Conservation (phyloP, 2,888 invertebrate species). For the Suillia variegata region DNA sequence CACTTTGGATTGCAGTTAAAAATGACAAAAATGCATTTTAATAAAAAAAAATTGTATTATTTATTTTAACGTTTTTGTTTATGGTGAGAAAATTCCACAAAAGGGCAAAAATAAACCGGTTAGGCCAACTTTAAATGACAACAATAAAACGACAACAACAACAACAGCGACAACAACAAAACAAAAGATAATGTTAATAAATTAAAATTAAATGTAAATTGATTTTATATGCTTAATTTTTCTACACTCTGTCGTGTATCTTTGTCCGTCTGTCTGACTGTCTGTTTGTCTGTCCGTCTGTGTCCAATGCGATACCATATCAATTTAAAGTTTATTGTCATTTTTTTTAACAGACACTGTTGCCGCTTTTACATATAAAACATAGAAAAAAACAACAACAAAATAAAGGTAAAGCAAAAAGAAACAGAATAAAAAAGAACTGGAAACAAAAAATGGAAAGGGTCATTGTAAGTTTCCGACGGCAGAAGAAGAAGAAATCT, state of each 20-base stretch:
- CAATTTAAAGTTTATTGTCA: slow-evolving; percentile 3
- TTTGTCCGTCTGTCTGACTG: too few relatives aligned
- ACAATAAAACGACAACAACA: background rate
- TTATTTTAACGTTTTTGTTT: background rate
- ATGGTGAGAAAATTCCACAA: background rate
- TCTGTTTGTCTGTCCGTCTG: background rate
- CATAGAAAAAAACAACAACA: background rate
- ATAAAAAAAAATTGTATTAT: background rate
- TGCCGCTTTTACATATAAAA: background rate
- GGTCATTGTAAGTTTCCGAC: too few relatives aligned
- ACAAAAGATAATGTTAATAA: background rate
- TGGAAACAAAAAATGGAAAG: background rate
- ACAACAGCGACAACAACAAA: background rate
- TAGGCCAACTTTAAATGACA: too few relatives aligned
- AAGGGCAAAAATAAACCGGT: background rate
- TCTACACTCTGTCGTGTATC: background rate
- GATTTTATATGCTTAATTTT: background rate
- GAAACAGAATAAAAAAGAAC: background rate
- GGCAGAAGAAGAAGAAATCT: background rate
- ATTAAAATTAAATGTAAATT: slow-evolving; percentile 5
- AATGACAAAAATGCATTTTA: slow-evolving; percentile 1
- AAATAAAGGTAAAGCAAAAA: background rate
- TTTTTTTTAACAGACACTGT: background rate
- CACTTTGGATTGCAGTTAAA: too few relatives aligned
- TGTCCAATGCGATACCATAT: background rate